Conservation (phyloP, 2,888 invertebrate species). For the Cryptocheilus praepositus region DNA sequence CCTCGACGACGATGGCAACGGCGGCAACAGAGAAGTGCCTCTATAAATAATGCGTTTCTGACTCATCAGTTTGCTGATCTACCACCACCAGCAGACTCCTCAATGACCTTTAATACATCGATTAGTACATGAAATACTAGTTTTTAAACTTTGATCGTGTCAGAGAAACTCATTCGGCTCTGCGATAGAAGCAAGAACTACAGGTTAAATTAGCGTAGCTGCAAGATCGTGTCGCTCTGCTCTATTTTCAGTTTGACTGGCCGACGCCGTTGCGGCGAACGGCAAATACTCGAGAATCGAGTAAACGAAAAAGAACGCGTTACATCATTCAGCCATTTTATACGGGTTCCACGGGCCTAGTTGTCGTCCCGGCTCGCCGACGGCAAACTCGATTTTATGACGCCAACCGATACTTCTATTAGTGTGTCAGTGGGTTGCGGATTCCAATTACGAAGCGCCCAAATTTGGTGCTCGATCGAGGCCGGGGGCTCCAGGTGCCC, state of each 20-base stretch:
- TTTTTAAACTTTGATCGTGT: no score
- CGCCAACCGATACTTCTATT: constrained; percentile 37
- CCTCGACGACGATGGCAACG: constrained; percentile 13
- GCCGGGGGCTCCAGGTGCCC: constrained; percentile 20
- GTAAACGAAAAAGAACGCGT: constrained; percentile 1
- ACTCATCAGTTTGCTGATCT: constrained; percentile 47
- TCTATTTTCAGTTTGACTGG: no score
- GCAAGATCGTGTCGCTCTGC: no score
- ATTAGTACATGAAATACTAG: no score
- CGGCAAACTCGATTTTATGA: constrained; percentile 45
- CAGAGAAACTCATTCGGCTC: no score
- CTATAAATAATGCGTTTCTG: constrained; percentile 58
- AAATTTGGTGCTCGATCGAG: constrained; percentile 62
- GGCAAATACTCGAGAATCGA: constrained; percentile 13
- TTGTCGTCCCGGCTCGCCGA: constrained; percentile 8
- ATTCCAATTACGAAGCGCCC: constrained; percentile 62
- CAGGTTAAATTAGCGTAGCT: no score
- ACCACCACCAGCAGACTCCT: constrained; percentile 22
- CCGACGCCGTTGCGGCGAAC: no score
- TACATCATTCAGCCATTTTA: no score
- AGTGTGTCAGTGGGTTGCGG: constrained; percentile 66
- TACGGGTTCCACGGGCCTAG: no score
- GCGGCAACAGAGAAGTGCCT: constrained; percentile 18
- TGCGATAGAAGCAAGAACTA: no score
- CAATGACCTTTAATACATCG: no score